Base-by-base conservation (phyloP, 37 sponge, comb jelly and placozoan genomes). In the Cliona cf. orientalis region DNA sequence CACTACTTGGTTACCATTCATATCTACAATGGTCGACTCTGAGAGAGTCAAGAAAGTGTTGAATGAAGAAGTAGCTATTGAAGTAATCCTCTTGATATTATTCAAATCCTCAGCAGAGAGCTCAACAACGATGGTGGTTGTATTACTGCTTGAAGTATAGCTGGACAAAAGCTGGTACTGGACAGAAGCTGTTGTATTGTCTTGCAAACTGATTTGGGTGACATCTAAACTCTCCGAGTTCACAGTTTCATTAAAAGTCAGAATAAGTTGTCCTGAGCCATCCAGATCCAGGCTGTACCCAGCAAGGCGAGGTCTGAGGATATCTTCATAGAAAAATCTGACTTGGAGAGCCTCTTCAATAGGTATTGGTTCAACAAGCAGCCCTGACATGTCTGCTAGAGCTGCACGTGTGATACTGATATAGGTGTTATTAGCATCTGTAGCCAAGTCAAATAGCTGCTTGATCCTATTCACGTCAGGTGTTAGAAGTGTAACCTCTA, bases 201-300 rank as follows among this genome's bases (percentile, higher is more conserved):
- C 88, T 46, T 90, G 97, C 5, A 96, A 44, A 1, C 84, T 78
- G 35, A 96, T 81, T 25, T 53, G 69, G 12, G 68, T 71, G 2
- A 87, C 80, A 38, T 85, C 42, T 35, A 96, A 65, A 35, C 80
- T 78, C 14, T 65, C 71, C 1, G 75, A 62, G 69, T 96, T 90
- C 14, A 96, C 89, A 32, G 97, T 93, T 63, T 96, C 97, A 74
- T 78, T 60, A 76, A 96, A 93, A 22, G 74, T 85, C 34, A 96
- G 81, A 4, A 62, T 60, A 28, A 96, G 58, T 17, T 45, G 43
- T 17, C 86, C 93, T 38, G 78, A 14, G 26, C 85, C 94, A 88
- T 91, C 81, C 61, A 96, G 61, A 74, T 93, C 86, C 32, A 96
- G 75, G 42, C 58, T 70, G 71, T 74, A 96, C 1, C 81, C 31